Evolutionary conservation across 53 echinoderm and acorn worm species (phyloP).

Genomic region (Stichopus horrens): DNA sequence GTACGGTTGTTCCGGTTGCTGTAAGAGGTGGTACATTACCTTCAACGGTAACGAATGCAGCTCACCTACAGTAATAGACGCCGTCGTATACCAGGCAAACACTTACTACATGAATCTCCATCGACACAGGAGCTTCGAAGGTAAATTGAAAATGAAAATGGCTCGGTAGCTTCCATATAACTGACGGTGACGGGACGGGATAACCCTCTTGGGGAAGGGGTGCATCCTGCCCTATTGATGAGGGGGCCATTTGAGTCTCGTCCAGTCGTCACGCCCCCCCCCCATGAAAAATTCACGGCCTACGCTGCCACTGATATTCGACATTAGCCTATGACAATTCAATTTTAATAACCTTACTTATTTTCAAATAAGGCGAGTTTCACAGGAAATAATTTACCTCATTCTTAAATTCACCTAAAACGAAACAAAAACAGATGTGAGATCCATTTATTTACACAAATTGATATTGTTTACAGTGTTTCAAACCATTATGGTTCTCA

Average conservation of each 20-base stretch:
- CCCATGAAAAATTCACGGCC: too few species aligned
- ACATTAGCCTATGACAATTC: too few species aligned
- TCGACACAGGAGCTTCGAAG: conserved; percentile 68
- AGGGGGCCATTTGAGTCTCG: too few species aligned
- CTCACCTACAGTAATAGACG: conserved; percentile 70
- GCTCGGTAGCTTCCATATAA: too few species aligned
- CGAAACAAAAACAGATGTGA: not conserved
- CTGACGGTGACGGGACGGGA: too few species aligned
- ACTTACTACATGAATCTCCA: conserved; percentile 72
- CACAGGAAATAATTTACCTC: too few species aligned
- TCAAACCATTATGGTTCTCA: not conserved
- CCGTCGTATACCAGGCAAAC: conserved; percentile 65
- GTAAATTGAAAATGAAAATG: conserved; percentile 18
- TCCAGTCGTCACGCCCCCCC: too few species aligned
- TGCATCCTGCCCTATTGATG: too few species aligned
- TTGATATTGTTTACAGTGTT: not conserved
- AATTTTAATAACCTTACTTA: too few species aligned
- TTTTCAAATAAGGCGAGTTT: too few species aligned
- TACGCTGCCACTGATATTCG: too few species aligned
- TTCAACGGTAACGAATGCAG: conserved; percentile 72
- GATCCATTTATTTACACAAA: not conserved
- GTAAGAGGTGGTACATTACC: conserved; percentile 74
- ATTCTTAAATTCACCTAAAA: not conserved
- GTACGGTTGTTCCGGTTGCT: conserved; percentile 70
- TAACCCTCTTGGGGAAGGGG: too few species aligned